Conservation (phyloP, 1,140 invertebrate species). For the Drosophila nigromelanica region DNA sequence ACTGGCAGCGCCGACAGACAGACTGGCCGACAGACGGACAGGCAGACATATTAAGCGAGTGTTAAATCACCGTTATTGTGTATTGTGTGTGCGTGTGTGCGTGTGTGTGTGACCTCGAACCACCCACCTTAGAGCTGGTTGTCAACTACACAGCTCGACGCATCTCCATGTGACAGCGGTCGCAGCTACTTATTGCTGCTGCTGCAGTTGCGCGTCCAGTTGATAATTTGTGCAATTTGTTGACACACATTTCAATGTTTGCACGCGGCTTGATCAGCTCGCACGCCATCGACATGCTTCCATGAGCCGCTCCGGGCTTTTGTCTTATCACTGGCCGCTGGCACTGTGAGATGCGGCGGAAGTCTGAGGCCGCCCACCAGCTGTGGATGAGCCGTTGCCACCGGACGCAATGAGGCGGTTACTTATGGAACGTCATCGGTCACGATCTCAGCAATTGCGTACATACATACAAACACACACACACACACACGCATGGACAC, state of each 20-base stretch:
- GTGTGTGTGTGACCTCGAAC: slow-evolving; percentile 9
- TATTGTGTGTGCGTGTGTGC: neutral
- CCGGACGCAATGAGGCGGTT: slow-evolving; percentile 27
- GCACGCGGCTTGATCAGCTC: neutral
- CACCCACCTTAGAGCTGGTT: slow-evolving; percentile 6
- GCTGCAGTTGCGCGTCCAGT: slow-evolving; percentile 1
- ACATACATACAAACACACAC: neutral
- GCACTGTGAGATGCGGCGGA: slow-evolving; percentile 52
- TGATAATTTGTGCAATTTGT: slow-evolving; percentile 77
- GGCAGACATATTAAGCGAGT: neutral
- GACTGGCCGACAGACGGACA: neutral
- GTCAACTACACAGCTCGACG: slow-evolving; percentile 26
- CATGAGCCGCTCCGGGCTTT: slow-evolving; percentile 36
- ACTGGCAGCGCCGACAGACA: neutral
- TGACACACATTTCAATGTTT: slow-evolving; percentile 75
- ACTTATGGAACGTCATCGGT: slow-evolving; percentile 8
- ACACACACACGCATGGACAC: neutral
- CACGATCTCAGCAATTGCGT: neutral
- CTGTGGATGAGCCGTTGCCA: slow-evolving; percentile 22
- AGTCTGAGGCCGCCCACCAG: slow-evolving; percentile 67
- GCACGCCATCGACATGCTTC: slow-evolving; percentile 66
- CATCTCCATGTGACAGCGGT: slow-evolving; percentile 18
- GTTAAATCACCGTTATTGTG: slow-evolving; percentile 13
- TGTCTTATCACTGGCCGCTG: slow-evolving; percentile 45
- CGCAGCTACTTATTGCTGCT: neutral